phyloP scores from a whole-genome alignment of 2,113 vertebrate species.

The Centropus bengalensis region DNA sequence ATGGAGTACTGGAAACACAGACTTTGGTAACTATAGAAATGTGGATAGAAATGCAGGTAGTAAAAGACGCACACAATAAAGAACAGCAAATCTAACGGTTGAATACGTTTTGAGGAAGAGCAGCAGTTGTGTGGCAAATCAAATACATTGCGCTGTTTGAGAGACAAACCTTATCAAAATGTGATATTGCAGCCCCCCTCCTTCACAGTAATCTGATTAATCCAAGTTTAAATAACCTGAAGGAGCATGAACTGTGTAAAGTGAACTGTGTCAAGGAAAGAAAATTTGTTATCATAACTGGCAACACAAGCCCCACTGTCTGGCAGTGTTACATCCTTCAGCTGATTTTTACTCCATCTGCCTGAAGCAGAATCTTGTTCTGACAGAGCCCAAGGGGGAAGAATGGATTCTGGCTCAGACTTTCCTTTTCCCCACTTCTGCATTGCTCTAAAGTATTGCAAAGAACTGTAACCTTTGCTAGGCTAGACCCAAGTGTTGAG shows the following conservation, averaged over 20 bases:
- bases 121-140: background rate
- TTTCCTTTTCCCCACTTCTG: background rate
- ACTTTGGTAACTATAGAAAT: background rate
- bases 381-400: accelerated
- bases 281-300: background rate
- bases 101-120: background rate
- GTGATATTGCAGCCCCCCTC: background rate
- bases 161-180: background rate
- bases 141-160: background rate
- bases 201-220: background rate
- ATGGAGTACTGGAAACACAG: background rate
- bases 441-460: background rate
- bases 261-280: background rate
- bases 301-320: background rate
- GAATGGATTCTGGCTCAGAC: accelerated
- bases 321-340: accelerated
- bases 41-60: background rate
- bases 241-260: background rate
- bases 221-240: background rate
- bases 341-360: background rate
- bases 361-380: background rate
- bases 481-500: background rate
- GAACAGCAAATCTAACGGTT: background rate
- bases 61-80: background rate
- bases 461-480: background rate